Evolutionary conservation across 1,140 invertebrate genomes (phyloP), one percentile per base, ranked within the genome.

Genomic region (Pentalonia nigronervosa): DNA sequence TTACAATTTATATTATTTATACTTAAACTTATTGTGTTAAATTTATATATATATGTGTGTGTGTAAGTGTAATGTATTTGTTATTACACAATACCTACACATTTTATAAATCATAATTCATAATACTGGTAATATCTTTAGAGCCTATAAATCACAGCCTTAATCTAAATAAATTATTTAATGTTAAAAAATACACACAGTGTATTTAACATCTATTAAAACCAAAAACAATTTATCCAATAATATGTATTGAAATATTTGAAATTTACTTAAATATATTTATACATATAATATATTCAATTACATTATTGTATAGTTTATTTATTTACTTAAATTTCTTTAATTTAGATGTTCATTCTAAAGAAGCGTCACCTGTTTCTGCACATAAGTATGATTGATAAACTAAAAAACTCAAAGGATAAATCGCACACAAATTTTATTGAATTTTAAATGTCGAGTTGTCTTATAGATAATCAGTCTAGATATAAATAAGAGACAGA

Each of bases 1-100:
- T 90, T 60, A 90, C 25, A 45, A 67, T 90, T 90, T 67, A 90
- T 67, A 90, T 90, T 60, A 90, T 90, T 53, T 56, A 89, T 76
- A 76, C 47, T 88, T 50, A 50, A 34, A 88, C 21, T 50, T 50
- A 88, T 50, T 34, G 48, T 88, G 8, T 34, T 48, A 41, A 41
- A 41, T 41, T 41, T 41, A 20, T 48, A 87, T 87, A 17, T 88
- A 50, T 30, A n/a, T 86, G 48, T 86, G 4, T 86, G 4, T 76
- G 14, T 76, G n/a, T 76, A 76, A 76, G 30, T n/a, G 17, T 76
- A n/a, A 76, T 76, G 30, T 67, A 67, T 67, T 4, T 67, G 30
- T 76, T 76, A n/a, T 30, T n/a, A n/a, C 30, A 11, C 30, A 67
- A 67, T 76, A 76, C 60, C n/a, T 76, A 20, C n/a, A 45, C 83